These are phyloP conservation scores for Grus americana DNA, from an alignment of 2,113 vertebrate species.

Conservation along the genomic window DNA sequence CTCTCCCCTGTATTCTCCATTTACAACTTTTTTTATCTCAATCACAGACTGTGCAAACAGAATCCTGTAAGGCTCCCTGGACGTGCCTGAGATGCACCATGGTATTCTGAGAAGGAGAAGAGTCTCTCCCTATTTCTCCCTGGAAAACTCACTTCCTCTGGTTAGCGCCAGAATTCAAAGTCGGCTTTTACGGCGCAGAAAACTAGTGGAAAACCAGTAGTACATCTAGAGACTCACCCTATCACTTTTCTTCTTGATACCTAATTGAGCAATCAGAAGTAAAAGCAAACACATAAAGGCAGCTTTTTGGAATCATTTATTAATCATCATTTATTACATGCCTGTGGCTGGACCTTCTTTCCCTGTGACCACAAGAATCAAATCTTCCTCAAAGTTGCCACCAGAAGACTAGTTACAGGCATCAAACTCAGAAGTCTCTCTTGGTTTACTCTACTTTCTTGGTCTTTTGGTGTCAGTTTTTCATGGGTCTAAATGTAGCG, in stretches of 20 bases:
- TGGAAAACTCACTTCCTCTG: neutral
- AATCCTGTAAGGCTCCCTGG: neutral
- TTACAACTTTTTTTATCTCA: neutral
- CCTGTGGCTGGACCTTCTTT: conserved; percentile 39
- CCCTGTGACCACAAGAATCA: conserved; percentile 47
- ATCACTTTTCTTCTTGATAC: neutral
- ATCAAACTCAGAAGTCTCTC: neutral
- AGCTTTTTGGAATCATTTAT: conserved; percentile 68
- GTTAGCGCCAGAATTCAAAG: neutral
- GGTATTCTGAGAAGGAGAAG: neutral
- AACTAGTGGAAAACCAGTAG: neutral
- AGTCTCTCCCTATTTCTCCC: neutral
- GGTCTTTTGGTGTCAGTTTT: neutral
- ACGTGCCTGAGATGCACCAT: neutral
- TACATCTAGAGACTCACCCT: neutral
- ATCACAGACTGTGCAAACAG: neutral
- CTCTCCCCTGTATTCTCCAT: neutral
- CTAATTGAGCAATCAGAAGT: neutral
- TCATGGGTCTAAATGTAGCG: neutral
- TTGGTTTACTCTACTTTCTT: neutral
- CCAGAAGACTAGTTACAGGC: neutral
- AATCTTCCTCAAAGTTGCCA: conserved; percentile 35
- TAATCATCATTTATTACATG: conserved; percentile 59
- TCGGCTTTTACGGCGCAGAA: neutral
- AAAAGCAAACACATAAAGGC: conserved; percentile 59